Evolutionary conservation across 2,888 invertebrate species (phyloP).

Genomic region (Didymodactylos carnosus): DNA sequence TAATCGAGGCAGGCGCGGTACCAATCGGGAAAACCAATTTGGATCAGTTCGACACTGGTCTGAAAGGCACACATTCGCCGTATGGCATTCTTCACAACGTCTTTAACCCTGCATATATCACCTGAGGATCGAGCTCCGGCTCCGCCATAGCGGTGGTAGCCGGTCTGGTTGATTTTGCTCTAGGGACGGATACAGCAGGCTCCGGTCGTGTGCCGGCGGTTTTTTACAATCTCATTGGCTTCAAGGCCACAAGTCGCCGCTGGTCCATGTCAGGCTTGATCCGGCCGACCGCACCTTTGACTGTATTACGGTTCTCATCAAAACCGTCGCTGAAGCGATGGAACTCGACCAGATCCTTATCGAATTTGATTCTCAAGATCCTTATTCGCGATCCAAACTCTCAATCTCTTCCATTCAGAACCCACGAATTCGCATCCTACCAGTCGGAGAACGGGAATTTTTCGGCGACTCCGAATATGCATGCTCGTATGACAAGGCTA

Average conservation of each 20-base stretch:
- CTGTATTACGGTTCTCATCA: constrained; percentile 69
- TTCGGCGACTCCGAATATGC: no score
- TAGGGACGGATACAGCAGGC: constrained; percentile 94
- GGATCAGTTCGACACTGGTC: constrained; percentile 96
- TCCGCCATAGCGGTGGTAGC: constrained; percentile 78
- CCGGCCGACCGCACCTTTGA: constrained; percentile 94
- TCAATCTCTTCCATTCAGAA: no score
- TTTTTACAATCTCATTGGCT: constrained; percentile 74
- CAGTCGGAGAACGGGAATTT: no score
- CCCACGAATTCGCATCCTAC: no score
- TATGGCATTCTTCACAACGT: not conserved
- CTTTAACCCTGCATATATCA: not conserved
- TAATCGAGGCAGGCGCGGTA: constrained; percentile 48
- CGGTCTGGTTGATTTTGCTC: constrained; percentile 37
- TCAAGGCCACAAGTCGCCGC: constrained; percentile 85
- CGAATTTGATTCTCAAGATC: not conserved
- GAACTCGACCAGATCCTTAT: not conserved
- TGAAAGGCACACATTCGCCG: constrained; percentile 13
- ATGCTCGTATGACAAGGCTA: no score
- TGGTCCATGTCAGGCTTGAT: constrained; percentile 73
- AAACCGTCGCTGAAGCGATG: constrained; percentile 44
- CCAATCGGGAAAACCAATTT: constrained; percentile 84
- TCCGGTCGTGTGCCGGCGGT: constrained; percentile 92
- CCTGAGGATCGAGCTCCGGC: constrained; percentile 88
- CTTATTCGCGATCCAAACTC: not conserved